A percentile compares a stretch with the other conserved stretches of the same genome.
These are phyloP conservation scores for Hemicordylus capensis DNA, from an alignment of 2,113 vertebrate species.

Conservation along the genomic window DNA sequence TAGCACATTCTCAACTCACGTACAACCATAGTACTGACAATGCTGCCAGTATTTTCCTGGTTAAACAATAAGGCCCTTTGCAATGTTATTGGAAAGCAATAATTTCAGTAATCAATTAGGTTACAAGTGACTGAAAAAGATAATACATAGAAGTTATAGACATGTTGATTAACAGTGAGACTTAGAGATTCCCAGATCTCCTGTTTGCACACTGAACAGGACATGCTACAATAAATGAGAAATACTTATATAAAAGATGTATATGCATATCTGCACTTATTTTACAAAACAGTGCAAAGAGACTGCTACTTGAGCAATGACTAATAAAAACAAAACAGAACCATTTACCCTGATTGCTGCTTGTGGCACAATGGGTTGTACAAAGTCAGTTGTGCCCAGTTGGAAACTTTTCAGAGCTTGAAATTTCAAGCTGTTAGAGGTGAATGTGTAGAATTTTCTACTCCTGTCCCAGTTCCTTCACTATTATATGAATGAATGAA, in stretches of 20 bases:
- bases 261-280: background rate
- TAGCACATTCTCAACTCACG: conserved; percentile 1
- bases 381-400: too few relatives aligned
- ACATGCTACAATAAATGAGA: background rate
- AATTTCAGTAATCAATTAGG: background rate
- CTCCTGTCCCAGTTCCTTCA: background rate
- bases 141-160: background rate
- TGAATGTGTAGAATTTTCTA: too few relatives aligned
- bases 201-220: conserved; percentile 18
- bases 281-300: conserved; percentile 34
- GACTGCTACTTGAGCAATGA: background rate
- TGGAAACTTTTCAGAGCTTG: too few relatives aligned
- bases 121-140: background rate
- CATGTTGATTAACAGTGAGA: background rate
- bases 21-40: background rate
- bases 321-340: too few relatives aligned
- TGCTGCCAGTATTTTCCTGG: background rate
- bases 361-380: too few relatives aligned
- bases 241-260: conserved; percentile 21
- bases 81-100: background rate
- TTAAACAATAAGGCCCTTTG: background rate
- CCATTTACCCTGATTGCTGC: background rate
- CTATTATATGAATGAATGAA: too few relatives aligned
- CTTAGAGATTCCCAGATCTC: background rate
- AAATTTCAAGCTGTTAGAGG: too few relatives aligned